Evolutionary conservation across 1,140 invertebrate species (phyloP).

Genomic region (Caenorhabditis latens): DNA sequence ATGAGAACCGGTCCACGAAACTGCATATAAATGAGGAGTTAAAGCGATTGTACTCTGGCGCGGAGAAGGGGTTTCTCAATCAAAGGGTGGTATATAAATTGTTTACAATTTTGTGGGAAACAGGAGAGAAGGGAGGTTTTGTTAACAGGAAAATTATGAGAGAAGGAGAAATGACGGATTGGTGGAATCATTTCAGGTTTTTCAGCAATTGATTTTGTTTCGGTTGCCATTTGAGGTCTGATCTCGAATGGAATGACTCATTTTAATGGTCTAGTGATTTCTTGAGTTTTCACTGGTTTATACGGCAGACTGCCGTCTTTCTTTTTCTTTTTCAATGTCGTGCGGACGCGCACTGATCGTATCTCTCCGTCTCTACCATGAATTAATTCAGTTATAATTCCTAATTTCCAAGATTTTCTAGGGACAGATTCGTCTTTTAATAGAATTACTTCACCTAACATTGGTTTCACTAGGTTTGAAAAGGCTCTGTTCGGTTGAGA

Average conservation of each 20-base stretch:
- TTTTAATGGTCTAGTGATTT: constrained; percentile 47
- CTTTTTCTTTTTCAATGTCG: neutral
- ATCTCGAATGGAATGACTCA: constrained; percentile 37
- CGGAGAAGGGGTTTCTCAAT: too few species aligned
- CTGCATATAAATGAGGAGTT: too few species aligned
- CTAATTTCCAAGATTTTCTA: constrained; percentile 54
- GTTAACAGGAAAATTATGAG: too few species aligned
- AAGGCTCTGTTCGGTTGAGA: neutral
- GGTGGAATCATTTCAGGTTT: neutral
- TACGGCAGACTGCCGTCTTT: neutral
- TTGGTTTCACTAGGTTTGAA: constrained; percentile 17
- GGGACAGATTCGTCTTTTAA: constrained; percentile 38
- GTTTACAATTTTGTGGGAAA: too few species aligned
- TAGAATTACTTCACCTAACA: constrained; percentile 42
- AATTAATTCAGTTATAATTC: constrained; percentile 51
- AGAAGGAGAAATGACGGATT: too few species aligned
- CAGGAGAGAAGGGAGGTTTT: too few species aligned
- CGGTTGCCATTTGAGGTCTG: neutral
- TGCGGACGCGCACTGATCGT: neutral
- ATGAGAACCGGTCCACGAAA: too few species aligned
- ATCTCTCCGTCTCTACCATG: constrained; percentile 35
- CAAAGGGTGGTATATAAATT: too few species aligned
- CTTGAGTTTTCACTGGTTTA: neutral
- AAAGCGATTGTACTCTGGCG: too few species aligned
- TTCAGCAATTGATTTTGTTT: neutral